These are phyloP conservation scores for Apis florea DNA, from an alignment of 1,140 invertebrate genomes.

Conservation along the genomic window DNA sequence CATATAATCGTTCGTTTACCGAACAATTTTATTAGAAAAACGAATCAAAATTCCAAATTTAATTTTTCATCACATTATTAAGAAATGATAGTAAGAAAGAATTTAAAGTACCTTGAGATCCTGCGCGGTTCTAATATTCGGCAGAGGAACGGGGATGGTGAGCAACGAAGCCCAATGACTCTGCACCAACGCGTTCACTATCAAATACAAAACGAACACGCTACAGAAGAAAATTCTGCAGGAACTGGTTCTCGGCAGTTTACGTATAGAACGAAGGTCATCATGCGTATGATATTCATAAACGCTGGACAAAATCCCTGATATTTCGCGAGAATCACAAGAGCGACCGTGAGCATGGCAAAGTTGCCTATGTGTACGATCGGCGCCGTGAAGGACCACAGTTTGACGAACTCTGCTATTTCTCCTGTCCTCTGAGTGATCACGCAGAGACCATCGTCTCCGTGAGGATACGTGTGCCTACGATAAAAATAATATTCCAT, in stretches of 20 bases:
- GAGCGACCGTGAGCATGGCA: background rate
- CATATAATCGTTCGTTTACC: too few relatives aligned
- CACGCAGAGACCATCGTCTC: slow-evolving; percentile 25
- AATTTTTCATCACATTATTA: background rate
- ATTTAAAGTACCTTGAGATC: slow-evolving; percentile 38
- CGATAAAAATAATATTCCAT: background rate
- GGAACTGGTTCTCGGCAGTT: slow-evolving; percentile 9
- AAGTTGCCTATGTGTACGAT: background rate
- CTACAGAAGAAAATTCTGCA: slow-evolving; percentile 40
- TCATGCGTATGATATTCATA: slow-evolving; percentile 36
- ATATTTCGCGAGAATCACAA: background rate
- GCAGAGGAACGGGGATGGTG: slow-evolving; percentile 25
- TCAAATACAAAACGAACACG: slow-evolving; percentile 39
- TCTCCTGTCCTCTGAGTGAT: slow-evolving; percentile 21
- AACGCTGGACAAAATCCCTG: slow-evolving; percentile 5
- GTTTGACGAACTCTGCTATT: slow-evolving; percentile 37
- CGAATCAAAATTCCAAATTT: too few relatives aligned
- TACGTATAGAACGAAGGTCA: slow-evolving; percentile 28
- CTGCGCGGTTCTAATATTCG: slow-evolving; percentile 24
- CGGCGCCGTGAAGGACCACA: slow-evolving; percentile 26
- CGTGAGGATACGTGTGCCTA: slow-evolving; percentile 53
- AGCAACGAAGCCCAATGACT: slow-evolving; percentile 44
- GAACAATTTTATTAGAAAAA: too few relatives aligned
- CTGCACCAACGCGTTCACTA: slow-evolving; percentile 44
- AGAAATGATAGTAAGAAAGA: background rate